Evolutionary conservation across 2,888 invertebrate species (phyloP), one percentile per base, ranked within the genome.

Genomic region (Zeuzera pyrina): DNA sequence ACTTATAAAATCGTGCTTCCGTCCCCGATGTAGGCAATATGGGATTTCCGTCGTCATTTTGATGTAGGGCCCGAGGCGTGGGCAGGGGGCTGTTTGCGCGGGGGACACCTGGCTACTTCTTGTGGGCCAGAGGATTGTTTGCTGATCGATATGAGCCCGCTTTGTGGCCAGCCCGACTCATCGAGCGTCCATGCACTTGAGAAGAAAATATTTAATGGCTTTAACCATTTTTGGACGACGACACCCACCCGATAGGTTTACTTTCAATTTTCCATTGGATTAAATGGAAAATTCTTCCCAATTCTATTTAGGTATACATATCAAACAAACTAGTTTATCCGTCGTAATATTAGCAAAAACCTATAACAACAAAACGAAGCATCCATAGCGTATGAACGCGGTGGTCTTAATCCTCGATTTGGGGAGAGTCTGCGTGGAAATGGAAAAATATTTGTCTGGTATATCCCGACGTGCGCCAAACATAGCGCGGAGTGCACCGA

Each of bases 1-100:
- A 81, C 77, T 81, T 83, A 81, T 81, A 81, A 83, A 83, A 81
- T 78, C 67, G 71, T 73, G 64, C 76, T 76, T 70, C 69, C 76
- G 70, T 68, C 68, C 70, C 68, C 64, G 60, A 67, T 69, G 72
- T 70, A 67, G 67, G 73, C 73, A 76, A 79, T 81, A 83, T 83
- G 78, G 78, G 77, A 74, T 78, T 78, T 78, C 71, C 76, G 76
- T 58, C 55, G 55, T 72, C 77, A 77, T 77, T 78, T 78, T 74
- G 76, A 74, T 72, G 72, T 76, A 66, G 69, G 58, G 69, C 76
- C 68, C 46, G 52, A 53, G 71, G 70, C 62, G 52, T 51, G 55
- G 51, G 53, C 52, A 40, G 57, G 31, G 21, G 35, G 10, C 14
- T 73, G 72, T 77, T 76, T 78, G 65, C 67, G 54, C 51, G 60